Base-by-base conservation (phyloP, 2,888 invertebrate genomes). In the Caenorhabditis virilis region DNA sequence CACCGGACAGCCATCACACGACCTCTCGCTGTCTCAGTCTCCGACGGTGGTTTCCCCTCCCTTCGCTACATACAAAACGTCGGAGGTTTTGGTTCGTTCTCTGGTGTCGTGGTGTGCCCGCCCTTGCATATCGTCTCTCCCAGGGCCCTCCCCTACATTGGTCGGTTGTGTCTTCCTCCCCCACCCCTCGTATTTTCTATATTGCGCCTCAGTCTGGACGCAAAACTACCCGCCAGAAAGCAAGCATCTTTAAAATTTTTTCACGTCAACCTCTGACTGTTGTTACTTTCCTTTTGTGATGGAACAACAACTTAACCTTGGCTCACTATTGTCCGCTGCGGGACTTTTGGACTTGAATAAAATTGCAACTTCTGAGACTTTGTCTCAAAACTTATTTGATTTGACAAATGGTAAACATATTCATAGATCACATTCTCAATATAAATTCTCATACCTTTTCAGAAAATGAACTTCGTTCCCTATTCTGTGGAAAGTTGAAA, bases 321-420 rank as follows among this genome's bases (percentile, higher is more conserved):
- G 71, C 67, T 59, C 66, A 36, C 65, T 78, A 18, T 56, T 78
- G n/a, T 69, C 70, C 18, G 78, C 78, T 22, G 78, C 78, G 39
- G 63, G 71, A 38, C 59, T 78, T 23, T 49, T 78, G 13, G 78
- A 78, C 48, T 58, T 61, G 30, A 45, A 16, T 51, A 51, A 20
- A 43, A 36, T 36, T 47, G 50, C 47, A 42, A 52, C 55, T 13
- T 52, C 54, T 30, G 55, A 54, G 49, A 53, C 59, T 16, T 23
- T 54, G 11, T 50, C 57, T 27, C 42, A 51, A 51, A 23, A 25
- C n/a, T 45, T 53, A 18, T 53, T 53, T 39, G 57, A 63, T 20
- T 33, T 57, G 25, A 52, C 52, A 46, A 61, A 54, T 54, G 41
- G 27, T 48, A 30, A 42, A 9, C 2, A 23, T n/a, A n/a, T n/a